Base-by-base conservation (phyloP, 2,888 invertebrate species). In the Diadromus collaris region DNA sequence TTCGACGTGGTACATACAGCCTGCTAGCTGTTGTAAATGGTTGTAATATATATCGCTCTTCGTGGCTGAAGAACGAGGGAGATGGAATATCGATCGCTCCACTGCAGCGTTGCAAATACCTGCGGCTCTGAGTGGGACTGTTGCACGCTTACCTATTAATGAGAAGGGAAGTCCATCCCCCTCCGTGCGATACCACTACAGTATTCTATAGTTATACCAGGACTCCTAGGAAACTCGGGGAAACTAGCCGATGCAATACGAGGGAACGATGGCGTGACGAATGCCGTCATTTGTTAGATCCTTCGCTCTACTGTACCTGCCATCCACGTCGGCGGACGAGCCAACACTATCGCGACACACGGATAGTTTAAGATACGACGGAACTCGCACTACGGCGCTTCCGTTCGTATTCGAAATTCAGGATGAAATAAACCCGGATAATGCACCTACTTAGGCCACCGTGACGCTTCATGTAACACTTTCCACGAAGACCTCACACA, bases 121-220 rank as follows among this genome's bases (percentile, higher is more conserved):
- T 74, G 74, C 51, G 46, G 64, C 44, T 41, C 65, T 48, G 27
- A 29, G 38, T 44, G 48, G 58, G 51, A 64, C 72, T 73, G 44
- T 63, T 48, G 79, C 80, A 77, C 76, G 80, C 74, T 68, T 71
- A 77, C 74, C 80, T 76, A 80, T 80, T 80, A 80, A 80, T 77
- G 77, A 77, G 80, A 77, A 67, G 74, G 74, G 61, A 63, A 74
- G 51, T 63, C 74, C 77, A 69, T 77, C 74, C 61, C 61, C 61
- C 51, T 16, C 54, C 46, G 60, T 70, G 69, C 60, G 38, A 41
- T 29, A 68, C 63, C 44, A 38, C 48, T 58, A 51, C 51, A 69
- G 60, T 60, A 51, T 54, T 54, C 44, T 58, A 46, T 38, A 64
- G 70, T 44, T 27, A 58, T 56, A n/a, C n/a, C n/a, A 46, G 21